A percentile compares a stretch with the other conserved stretches of the same genome.
Conservation (phyloP, 2,797 vertebrate genomes). For the Galagoides demidoff region DNA sequence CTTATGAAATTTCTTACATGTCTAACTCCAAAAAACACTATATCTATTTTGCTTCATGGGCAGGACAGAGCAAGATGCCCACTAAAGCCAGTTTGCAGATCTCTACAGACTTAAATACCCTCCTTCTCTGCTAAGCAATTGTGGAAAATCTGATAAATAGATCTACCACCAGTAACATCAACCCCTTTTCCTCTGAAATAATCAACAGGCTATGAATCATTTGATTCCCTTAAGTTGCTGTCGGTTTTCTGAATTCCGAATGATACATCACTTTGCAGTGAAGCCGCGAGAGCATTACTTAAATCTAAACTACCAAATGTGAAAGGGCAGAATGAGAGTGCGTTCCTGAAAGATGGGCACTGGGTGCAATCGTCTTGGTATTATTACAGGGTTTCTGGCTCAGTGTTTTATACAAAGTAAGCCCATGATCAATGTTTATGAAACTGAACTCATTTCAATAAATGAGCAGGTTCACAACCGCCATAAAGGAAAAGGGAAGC, state of each 20-base stretch:
- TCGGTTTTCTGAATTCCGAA: not conserved
- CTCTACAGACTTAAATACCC: conserved; percentile 2
- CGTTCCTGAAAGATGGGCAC: not conserved
- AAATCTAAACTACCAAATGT: not conserved
- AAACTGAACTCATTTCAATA: conserved; percentile 3
- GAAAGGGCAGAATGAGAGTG: not conserved
- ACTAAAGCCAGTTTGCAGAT: not conserved
- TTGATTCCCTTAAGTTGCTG: not conserved
- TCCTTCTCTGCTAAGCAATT: conserved; percentile 9
- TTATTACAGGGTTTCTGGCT: not conserved
- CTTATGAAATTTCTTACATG: conserved; percentile 1
- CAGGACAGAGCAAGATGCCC: not conserved
- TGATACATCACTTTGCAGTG: not conserved
- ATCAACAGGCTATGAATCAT: not conserved
- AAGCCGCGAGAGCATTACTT: not conserved
- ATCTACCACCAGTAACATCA: not conserved
- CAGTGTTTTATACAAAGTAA: not conserved
- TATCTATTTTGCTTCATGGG: not conserved
- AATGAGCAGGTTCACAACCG: not conserved
- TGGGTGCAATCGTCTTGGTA: not conserved
- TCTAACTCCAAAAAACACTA: conserved; percentile 27
- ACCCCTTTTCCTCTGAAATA: not conserved
- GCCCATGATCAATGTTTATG: not conserved
- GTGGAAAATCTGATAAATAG: not conserved
- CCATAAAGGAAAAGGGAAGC: not conserved